phyloP scores from a whole-genome alignment of 2,888 invertebrate species.

The Anoplius nigerrimus region DNA sequence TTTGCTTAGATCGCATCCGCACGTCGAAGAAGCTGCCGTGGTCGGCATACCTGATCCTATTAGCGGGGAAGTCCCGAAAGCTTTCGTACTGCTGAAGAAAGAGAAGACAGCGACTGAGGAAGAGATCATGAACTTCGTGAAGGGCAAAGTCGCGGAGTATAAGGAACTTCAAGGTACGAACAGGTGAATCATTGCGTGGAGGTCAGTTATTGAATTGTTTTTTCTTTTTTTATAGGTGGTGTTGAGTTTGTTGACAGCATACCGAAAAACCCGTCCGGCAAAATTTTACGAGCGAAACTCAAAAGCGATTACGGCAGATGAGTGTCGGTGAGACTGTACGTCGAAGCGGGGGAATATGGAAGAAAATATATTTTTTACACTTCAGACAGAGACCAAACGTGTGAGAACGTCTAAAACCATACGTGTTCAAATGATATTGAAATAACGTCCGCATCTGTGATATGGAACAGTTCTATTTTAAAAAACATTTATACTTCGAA shows the following conservation, averaged over 20 bases:
- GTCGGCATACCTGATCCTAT: constrained; percentile 83
- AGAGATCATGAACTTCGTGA: constrained; percentile 80
- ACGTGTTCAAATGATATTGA: too few relatives aligned
- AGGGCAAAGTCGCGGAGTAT: constrained; percentile 83
- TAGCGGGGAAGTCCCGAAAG: constrained; percentile 86
- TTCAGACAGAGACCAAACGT: too few relatives aligned
- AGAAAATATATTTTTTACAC: too few relatives aligned
- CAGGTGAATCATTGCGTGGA: background rate
- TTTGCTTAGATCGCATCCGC: constrained; percentile 83
- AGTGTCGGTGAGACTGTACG: background rate
- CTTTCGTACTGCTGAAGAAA: constrained; percentile 81
- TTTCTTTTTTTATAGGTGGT: constrained; percentile 67
- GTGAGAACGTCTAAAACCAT: too few relatives aligned
- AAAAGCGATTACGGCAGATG: constrained; percentile 41
- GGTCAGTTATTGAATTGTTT: background rate
- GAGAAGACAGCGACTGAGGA: constrained; percentile 75
- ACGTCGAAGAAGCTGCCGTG: constrained; percentile 88
- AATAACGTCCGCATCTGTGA: too few relatives aligned
- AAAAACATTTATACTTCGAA: too few relatives aligned
- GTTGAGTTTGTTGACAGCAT: constrained; percentile 75
- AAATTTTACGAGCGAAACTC: constrained; percentile 75
- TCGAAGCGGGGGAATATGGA: too few relatives aligned
- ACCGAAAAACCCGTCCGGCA: constrained; percentile 77
- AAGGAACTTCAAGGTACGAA: constrained; percentile 79
- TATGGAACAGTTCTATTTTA: too few relatives aligned